phyloP scores from a whole-genome alignment of 2,888 invertebrate genomes.

The Drosophila lutescens region DNA sequence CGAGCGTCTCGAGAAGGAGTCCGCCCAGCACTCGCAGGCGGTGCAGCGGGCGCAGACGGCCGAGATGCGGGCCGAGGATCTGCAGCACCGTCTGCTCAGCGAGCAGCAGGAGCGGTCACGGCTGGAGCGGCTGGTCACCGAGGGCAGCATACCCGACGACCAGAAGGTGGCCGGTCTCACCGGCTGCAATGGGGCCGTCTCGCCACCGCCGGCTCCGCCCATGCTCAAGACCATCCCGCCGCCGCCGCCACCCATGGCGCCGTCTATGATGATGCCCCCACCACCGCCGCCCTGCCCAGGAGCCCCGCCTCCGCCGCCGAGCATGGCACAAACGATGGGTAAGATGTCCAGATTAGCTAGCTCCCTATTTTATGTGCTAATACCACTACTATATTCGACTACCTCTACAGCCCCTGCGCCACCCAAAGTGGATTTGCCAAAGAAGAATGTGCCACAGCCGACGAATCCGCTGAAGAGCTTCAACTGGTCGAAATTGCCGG shows the following conservation, averaged over 20 bases:
- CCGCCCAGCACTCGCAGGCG: constrained; percentile 93
- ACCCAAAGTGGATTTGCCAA: constrained; percentile 86
- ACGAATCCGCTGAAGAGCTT: constrained; percentile 97
- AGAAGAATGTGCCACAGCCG: constrained; percentile 96
- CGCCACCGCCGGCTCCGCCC: constrained; percentile 85
- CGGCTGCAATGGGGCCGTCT: constrained; percentile 86
- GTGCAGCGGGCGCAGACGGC: constrained; percentile 88
- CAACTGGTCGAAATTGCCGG: constrained; percentile 98
- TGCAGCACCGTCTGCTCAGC: constrained; percentile 89
- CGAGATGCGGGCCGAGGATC: constrained; percentile 86
- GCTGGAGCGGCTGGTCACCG: constrained; percentile 93
- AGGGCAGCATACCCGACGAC: constrained; percentile 96
- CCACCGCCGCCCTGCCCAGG: constrained; percentile 85
- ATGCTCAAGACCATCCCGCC: constrained; percentile 81
- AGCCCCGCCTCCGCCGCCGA: constrained; percentile 84
- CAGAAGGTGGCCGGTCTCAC: constrained; percentile 89
- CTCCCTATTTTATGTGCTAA: too few relatives aligned
- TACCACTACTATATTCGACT: too few relatives aligned
- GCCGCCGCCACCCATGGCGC: constrained; percentile 83
- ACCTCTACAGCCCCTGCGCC: constrained; percentile 84
- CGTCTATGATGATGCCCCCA: constrained; percentile 85
- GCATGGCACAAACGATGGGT: constrained; percentile 84
- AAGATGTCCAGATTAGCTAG: constrained; percentile 11
- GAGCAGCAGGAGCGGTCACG: constrained; percentile 92
- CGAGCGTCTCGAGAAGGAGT: constrained; percentile 95